These are phyloP conservation scores for Mythimna albipuncta DNA, from an alignment of 2,888 invertebrate species.

Conservation along the genomic window DNA sequence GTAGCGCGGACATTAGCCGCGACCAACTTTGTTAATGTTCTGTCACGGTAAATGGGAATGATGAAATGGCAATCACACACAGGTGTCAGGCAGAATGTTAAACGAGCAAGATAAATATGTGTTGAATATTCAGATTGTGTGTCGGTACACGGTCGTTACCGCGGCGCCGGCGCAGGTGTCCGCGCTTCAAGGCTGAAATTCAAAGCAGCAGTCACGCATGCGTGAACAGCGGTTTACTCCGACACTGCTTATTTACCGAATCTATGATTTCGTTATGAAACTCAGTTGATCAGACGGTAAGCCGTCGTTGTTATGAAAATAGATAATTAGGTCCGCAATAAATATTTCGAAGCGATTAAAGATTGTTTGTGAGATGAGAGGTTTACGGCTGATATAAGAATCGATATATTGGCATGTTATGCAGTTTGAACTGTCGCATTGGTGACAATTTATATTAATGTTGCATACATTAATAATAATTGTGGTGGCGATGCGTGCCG, in stretches of 20 bases:
- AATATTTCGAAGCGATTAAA: conserved; percentile 12
- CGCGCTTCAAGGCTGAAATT: conserved; percentile 91
- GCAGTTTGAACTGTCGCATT: conserved; percentile 10
- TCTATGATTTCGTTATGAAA: conserved; percentile 57
- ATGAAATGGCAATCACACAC: conserved; percentile 83
- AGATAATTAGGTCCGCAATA: conserved; percentile 24
- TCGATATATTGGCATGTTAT: conserved; percentile 18
- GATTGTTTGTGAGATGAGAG: conserved; percentile 21
- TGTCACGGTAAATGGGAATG: conserved; percentile 70
- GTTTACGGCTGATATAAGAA: conserved; percentile 20
- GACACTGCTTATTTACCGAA: conserved; percentile 73
- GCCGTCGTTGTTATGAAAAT: conserved; percentile 27
- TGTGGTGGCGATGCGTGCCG: conserved; percentile 74
- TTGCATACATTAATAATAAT: conserved; percentile 37
- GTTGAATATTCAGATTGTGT: conserved; percentile 90
- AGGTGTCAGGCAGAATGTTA: conserved; percentile 87
- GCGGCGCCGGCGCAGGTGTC: conserved; percentile 92
- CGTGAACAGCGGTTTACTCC: conserved; percentile 84
- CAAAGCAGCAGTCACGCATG: conserved; percentile 90
- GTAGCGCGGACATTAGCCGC: conserved; percentile 48
- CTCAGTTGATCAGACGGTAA: conserved; percentile 20
- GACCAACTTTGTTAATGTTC: conserved; percentile 62
- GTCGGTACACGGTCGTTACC: conserved; percentile 90
- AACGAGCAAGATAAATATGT: conserved; percentile 86
- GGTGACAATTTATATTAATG: conserved; percentile 51